Evolutionary conservation across 1,140 invertebrate species (phyloP), one percentile per base, ranked within the genome.

Genomic region (Drosophila subpulchrella): DNA sequence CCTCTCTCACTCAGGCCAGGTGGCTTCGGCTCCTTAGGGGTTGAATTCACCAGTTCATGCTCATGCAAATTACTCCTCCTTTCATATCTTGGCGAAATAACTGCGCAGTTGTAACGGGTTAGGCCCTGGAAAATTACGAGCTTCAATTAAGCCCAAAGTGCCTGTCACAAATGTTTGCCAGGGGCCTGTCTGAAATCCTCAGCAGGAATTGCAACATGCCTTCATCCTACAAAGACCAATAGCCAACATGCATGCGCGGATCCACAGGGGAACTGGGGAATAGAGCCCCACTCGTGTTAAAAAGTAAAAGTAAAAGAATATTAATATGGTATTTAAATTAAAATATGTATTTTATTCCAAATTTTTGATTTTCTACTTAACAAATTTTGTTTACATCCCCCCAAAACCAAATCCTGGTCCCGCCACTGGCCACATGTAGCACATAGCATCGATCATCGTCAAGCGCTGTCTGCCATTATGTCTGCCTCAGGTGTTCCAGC

Each of bases 391-490:
- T 20, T 20, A 20, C 20, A 20, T 20, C 20, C 20, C 20, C 20
- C 20, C 20, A 20, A 20, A 20, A 20, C 20, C 20, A 20, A 20
- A 20, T 20, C 20, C 20, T 1, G 1, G 20, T 1, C 20, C 20
- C 20, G 20, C 20, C 20, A 20, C 20, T 20, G 20, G 1, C 63
- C 58, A 76, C 75, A 83, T 76, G 59, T 10, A 54, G 30, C 24
- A 30, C 12, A 15, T 50, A 36, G 79, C 80, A 86, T 86, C 83
- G 84, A 86, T 88, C 83, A 89, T 82, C 75, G 67, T 88, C 83
- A 89, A 34, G 46, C 55, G 36, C 36, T 63, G 73, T 59, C 78
- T 71, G 68, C 41, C 56, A 50, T 11, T 32, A 20, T 65, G 47
- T 20, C 47, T 47, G 46, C 47, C 57, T 88, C 78, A 83, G 82